Evolutionary conservation across 2,888 invertebrate genomes (phyloP), one percentile per base, ranked within the genome.

Genomic region (Caenorhabditis sp.): DNA sequence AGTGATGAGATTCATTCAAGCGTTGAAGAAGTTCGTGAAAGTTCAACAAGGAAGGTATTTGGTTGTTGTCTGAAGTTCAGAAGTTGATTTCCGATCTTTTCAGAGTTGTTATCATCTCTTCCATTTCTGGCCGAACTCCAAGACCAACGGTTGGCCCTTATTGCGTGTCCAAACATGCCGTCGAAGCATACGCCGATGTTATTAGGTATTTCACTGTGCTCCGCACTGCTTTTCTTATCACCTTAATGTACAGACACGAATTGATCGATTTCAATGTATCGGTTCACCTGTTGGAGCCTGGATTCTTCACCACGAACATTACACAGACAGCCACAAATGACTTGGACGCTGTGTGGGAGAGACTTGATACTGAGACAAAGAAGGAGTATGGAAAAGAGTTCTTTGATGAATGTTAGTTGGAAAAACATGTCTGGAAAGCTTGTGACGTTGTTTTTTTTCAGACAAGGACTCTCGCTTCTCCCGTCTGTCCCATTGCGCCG

Each of bases 91-190:
- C 43, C 41, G 15, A 27, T 26, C 17, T 35, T 30, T 72, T 22
- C 41, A 78, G 79, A 65, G 77, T 90, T 35, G 84, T 91, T 13
- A 91, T 89, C 78, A 88, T 90, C 1, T 89, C 90, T 2, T 89
- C 89, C 72, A 88, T 89, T 32, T 88, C 89, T 70, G 90, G 90
- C 6, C 77, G 87, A 27, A 66, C 89, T 20, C 85, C 90, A 2
- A 89, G 80, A 13, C 83, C 86, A 11, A 75, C 78, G 2, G 79
- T 85, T 24, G 87, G 87, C 0, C 86, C 87, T 6, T 87, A 87
- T 46, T 82, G 83, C 32, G 83, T 84, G 2, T 85, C 87, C 11
- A 87, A 87, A 59, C 84, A 83, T 52, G 87, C 87, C 22, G 84
- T 86, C 8, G 87, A 86, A 68, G 86, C 83, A 9, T 87, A 83